These are phyloP conservation scores for Ia io DNA, from an alignment of 2,113 vertebrate genomes.

Conservation along the genomic window DNA sequence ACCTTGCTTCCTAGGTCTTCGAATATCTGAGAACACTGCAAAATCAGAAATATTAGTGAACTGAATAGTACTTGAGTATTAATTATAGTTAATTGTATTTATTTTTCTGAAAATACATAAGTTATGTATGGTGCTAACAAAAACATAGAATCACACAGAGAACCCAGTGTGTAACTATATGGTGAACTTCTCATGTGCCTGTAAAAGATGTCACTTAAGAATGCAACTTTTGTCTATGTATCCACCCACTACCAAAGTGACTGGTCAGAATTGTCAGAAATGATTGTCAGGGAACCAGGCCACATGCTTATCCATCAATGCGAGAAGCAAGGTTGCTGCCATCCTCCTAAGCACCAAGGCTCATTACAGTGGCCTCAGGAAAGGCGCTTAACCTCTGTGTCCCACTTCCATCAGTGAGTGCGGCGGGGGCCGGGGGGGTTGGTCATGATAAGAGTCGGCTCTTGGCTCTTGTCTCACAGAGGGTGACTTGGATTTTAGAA, in stretches of 20 bases:
- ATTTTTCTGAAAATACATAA: background rate
- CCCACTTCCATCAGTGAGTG: background rate
- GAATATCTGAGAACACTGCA: background rate
- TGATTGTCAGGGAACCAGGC: background rate
- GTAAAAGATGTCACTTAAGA: background rate
- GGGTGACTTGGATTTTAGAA: background rate
- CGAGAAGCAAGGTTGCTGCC: background rate
- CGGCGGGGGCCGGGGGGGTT: accelerated
- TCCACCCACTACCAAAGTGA: background rate
- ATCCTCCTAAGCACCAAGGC: background rate
- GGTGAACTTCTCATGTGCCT: accelerated
- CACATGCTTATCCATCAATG: accelerated
- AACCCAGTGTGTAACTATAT: accelerated
- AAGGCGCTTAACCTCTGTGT: background rate
- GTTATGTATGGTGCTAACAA: background rate
- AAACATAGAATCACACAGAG: background rate
- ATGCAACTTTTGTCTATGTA: too few species aligned
- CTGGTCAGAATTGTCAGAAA: background rate
- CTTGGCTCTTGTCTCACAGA: background rate
- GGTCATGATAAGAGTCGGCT: background rate
- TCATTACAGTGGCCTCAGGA: background rate
- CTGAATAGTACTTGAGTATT: background rate
- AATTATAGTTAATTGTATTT: background rate
- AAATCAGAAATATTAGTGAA: background rate
- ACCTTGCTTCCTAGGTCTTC: background rate